Percentiles rank a stretch among this genome's conserved stretches.
phyloP scores from a whole-genome alignment of 2,797 vertebrate species.

The Megaceryle alcyon region DNA sequence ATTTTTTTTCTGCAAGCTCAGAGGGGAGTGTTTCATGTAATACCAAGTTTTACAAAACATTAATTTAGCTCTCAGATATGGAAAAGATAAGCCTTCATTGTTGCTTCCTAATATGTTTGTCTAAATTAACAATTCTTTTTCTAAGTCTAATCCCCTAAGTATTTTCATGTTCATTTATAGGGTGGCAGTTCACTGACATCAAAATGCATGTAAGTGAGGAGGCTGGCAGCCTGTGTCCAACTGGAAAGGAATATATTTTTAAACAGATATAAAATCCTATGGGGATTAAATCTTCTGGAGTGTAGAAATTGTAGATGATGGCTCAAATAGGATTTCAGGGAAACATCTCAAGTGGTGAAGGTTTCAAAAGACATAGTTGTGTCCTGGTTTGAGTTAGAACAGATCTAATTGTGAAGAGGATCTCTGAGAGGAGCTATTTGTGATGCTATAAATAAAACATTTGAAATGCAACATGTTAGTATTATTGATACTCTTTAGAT shows the following conservation, averaged over 20 bases:
- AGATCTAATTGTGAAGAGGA: neutral
- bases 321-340: neutral
- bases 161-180: neutral
- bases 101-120: neutral
- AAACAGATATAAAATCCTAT: neutral
- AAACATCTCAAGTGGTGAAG: neutral
- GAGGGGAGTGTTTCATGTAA: neutral
- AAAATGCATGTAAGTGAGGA: neutral
- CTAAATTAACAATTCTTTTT: slow-evolving; percentile 15
- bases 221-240: neutral
- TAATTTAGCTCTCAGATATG: neutral
- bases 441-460: neutral
- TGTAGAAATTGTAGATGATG: neutral
- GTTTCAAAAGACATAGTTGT: neutral
- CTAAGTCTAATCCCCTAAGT: neutral
- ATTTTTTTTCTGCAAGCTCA: neutral
- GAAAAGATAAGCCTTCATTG: neutral
- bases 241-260: neutral
- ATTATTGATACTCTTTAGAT: neutral
- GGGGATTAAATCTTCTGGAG: neutral
- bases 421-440: neutral
- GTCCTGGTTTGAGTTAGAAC: neutral
- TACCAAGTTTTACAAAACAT: slow-evolving; percentile 17
- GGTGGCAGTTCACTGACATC: neutral
- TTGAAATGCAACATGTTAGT: neutral